Base-by-base conservation (phyloP, 1,140 invertebrate species). In the Sinonovacula constricta region DNA sequence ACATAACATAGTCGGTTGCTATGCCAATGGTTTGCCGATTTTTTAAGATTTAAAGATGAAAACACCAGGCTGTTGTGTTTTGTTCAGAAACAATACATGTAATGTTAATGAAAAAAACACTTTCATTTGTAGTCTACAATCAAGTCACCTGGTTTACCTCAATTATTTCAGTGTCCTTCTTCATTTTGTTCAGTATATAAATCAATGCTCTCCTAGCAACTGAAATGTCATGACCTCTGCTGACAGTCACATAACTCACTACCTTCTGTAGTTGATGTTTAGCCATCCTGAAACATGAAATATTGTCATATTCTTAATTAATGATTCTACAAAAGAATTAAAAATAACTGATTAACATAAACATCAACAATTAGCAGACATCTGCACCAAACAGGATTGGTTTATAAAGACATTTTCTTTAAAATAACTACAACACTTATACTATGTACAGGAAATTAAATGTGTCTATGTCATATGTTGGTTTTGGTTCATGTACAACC, bases 231-330 rank as follows among this genome's bases (percentile, higher is more conserved):
- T 63, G 30, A 33, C 70, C 59, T 36, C n/a, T 51, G 63, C 45
- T 34, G 62, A 36, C 59, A 18, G 70, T 65, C 22, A 51, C 36
- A 49, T 49, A n/a, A 26, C 12, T 22, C 30, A 31, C 45, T n/a
- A 74, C 24, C 45, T 54, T 65, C 70, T 74, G 34, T 12, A 74
- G 28, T 15, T 63, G 57, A 65, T 74, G 39, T 26, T 74, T 74
- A 3, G 70, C 57, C 24, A 74, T 54, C 36, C 70, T 74, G 34
- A n/a, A n/a, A n/a, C n/a, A n/a, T n/a, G n/a, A n/a, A n/a, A n/a
- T n/a, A n/a, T n/a, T n/a, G n/a, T n/a, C n/a, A n/a, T n/a, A n/a
- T n/a, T n/a, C n/a, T n/a, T n/a, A n/a, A n/a, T n/a, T n/a, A n/a
- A n/a, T n/a, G n/a, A n/a, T n/a, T n/a, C n/a, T n/a, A n/a, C n/a